Evolutionary conservation across 1,140 invertebrate genomes (phyloP).

Genomic region (Danaus plexippus): DNA sequence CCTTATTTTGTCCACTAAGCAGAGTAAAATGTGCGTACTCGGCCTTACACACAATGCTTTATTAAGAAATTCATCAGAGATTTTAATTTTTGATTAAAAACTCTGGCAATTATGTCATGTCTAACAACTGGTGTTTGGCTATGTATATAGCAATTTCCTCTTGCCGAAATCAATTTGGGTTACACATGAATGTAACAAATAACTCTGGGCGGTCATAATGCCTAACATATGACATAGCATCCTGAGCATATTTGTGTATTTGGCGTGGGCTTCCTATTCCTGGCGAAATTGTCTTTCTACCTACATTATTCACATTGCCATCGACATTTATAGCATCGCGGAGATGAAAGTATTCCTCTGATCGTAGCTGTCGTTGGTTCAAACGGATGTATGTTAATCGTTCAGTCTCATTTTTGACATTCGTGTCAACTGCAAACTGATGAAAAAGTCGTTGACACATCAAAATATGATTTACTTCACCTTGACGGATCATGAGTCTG

Average conservation of each 20-base stretch:
- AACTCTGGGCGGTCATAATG: slow-evolving; percentile 50
- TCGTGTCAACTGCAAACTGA: slow-evolving; percentile 42
- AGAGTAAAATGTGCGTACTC: slow-evolving; percentile 37
- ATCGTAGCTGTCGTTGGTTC: slow-evolving; percentile 47
- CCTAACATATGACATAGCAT: slow-evolving; percentile 57
- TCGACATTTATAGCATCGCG: slow-evolving; percentile 31
- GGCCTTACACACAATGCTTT: slow-evolving; percentile 49
- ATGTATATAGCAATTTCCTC: slow-evolving; percentile 35
- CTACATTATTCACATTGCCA: slow-evolving; percentile 26
- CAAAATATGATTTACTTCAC: too few species aligned
- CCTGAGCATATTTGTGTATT: slow-evolving; percentile 57
- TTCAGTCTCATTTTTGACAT: slow-evolving; percentile 55
- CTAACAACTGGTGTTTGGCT: slow-evolving; percentile 41
- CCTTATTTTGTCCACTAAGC: slow-evolving; percentile 45
- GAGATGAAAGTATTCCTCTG: slow-evolving; percentile 24
- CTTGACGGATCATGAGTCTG: slow-evolving; percentile 35
- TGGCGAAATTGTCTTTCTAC: slow-evolving; percentile 39
- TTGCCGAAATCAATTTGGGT: slow-evolving; percentile 66
- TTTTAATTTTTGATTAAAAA: slow-evolving; percentile 69
- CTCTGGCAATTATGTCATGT: slow-evolving; percentile 51
- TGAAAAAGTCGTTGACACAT: slow-evolving; percentile 21
- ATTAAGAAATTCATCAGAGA: slow-evolving; percentile 59
- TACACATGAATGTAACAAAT: slow-evolving; percentile 66
- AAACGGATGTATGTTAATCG: slow-evolving; percentile 38
- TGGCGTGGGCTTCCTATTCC: slow-evolving; percentile 43